Percentiles rank a stretch among this genome's conserved stretches.
Conservation (phyloP, 1,140 invertebrate species). For the Euura lappo region DNA sequence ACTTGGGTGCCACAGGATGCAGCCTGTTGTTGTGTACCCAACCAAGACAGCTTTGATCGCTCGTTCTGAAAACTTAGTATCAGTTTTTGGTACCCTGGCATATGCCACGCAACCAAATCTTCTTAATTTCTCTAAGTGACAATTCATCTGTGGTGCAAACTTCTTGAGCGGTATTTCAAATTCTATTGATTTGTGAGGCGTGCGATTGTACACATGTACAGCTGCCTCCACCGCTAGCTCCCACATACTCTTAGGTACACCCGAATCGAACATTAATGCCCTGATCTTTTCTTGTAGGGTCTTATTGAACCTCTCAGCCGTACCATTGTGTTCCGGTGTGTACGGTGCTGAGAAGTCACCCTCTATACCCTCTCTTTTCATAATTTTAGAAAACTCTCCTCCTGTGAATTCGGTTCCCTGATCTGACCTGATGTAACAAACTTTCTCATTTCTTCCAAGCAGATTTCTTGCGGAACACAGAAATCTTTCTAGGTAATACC, state of each 20-base stretch:
- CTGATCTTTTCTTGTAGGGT: conserved; percentile 38
- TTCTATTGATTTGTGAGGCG: conserved; percentile 20
- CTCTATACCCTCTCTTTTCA: conserved; percentile 24
- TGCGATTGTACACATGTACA: conserved; percentile 37
- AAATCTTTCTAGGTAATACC: conserved; percentile 19
- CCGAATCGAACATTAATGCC: conserved; percentile 39
- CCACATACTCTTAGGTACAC: conserved; percentile 40
- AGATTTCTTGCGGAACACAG: conserved; percentile 20
- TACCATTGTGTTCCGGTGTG: conserved; percentile 26
- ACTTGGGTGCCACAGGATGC: conserved; percentile 14
- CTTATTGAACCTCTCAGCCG: conserved; percentile 26
- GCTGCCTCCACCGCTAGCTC: conserved; percentile 41
- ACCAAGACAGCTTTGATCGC: conserved; percentile 21
- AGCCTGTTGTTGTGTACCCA: conserved; percentile 12
- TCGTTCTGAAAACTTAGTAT: conserved; percentile 19
- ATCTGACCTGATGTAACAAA: conserved; percentile 23
- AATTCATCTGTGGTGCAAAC: conserved; percentile 16
- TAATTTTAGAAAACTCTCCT: conserved; percentile 8
- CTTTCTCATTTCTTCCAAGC: conserved; percentile 23
- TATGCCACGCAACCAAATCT: conserved; percentile 21
- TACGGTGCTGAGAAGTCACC: conserved; percentile 20
- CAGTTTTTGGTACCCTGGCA: conserved; percentile 14
- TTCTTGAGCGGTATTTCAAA: conserved; percentile 17
- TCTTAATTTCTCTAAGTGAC: conserved; percentile 20
- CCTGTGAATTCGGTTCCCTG: conserved; percentile 19